A percentile compares a stretch with the other conserved stretches of the same genome.
Evolutionary conservation across 2,888 invertebrate genomes (phyloP).

Genomic region (Poecilobothrus nobilitatus): DNA sequence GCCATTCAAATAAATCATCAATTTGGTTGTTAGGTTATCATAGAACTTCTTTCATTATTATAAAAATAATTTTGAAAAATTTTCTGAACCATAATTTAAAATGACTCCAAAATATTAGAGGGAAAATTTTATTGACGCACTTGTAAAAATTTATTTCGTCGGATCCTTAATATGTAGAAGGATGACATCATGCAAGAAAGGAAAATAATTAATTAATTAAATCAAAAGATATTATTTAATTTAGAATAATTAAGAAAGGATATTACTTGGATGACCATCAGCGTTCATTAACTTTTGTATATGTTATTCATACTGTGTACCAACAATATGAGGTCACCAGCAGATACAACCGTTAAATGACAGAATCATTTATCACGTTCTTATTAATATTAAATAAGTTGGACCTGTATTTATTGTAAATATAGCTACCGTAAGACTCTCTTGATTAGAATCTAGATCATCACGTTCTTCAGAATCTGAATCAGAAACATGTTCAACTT

Average conservation of each 20-base stretch:
- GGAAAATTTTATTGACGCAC: too few relatives aligned
- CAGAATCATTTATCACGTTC: conserved; percentile 87
- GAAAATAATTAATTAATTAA: neutral
- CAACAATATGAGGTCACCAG: conserved; percentile 84
- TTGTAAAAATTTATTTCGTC: too few relatives aligned
- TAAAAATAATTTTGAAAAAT: too few relatives aligned
- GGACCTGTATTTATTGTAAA: conserved; percentile 91
- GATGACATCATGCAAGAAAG: conserved; percentile 86
- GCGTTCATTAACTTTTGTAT: conserved; percentile 94
- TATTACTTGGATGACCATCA: conserved; percentile 79
- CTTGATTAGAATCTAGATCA: conserved; percentile 59
- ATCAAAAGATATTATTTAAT: neutral
- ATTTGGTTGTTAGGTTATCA: too few relatives aligned
- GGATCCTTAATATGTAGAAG: conserved; percentile 84
- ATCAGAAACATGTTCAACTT: conserved; percentile 88
- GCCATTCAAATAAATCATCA: too few relatives aligned
- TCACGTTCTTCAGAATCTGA: conserved; percentile 83
- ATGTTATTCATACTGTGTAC: conserved; percentile 92
- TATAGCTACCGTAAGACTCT: conserved; percentile 81
- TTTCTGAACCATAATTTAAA: too few relatives aligned
- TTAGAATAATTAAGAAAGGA: conserved; percentile 5
- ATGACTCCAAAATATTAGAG: too few relatives aligned
- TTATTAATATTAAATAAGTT: conserved; percentile 84
- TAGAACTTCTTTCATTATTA: too few relatives aligned
- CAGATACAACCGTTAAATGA: conserved; percentile 84